phyloP scores from a whole-genome alignment of 2,888 invertebrate genomes.

The Cybosia mesomella region DNA sequence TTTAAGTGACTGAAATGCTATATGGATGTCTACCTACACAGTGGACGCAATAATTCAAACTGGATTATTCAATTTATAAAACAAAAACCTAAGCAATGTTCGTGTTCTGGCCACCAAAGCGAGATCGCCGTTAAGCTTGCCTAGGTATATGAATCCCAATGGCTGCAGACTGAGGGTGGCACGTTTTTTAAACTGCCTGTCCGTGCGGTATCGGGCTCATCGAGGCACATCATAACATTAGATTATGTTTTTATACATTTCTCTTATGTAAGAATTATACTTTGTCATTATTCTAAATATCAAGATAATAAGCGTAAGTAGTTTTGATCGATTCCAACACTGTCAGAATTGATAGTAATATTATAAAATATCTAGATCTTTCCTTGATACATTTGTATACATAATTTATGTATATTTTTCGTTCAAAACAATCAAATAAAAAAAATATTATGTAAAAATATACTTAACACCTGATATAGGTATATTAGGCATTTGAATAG shows the following conservation, averaged over 20 bases:
- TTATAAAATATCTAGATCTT: constrained; percentile 55
- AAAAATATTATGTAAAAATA: constrained; percentile 76
- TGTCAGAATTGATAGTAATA: constrained; percentile 64
- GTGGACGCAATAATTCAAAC: not conserved
- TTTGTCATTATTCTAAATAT: constrained; percentile 78
- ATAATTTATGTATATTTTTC: constrained; percentile 56
- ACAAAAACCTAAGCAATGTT: not conserved
- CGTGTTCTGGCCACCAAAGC: not conserved
- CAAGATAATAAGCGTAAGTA: constrained; percentile 86
- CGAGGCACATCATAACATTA: constrained; percentile 80
- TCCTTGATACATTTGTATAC: constrained; percentile 63
- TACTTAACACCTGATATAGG: constrained; percentile 66
- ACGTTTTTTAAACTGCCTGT: constrained; percentile 14
- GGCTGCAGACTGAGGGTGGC: not conserved
- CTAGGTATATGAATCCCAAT: not conserved
- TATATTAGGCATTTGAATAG: constrained; percentile 64
- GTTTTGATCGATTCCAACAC: constrained; percentile 70
- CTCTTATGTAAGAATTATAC: constrained; percentile 77
- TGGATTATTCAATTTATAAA: not conserved
- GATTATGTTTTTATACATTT: constrained; percentile 73
- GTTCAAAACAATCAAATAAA: constrained; percentile 62
- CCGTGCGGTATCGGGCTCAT: constrained; percentile 66
- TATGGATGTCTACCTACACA: not conserved
- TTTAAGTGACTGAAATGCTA: not conserved
- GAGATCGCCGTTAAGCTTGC: not conserved